Conservation (phyloP, 2,888 invertebrate species). For the Ectemnius continuus region DNA sequence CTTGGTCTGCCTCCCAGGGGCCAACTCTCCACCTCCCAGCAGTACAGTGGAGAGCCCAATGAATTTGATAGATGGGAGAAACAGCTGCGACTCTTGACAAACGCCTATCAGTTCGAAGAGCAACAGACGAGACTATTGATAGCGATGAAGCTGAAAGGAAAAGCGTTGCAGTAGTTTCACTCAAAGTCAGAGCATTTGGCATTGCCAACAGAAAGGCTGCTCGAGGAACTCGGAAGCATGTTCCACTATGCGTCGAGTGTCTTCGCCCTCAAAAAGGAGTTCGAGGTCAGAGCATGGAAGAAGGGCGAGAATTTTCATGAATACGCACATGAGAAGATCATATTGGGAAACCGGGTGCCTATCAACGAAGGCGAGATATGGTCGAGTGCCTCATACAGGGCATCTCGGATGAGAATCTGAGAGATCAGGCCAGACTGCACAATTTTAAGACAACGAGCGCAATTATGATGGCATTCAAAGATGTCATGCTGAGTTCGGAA, state of each 20-base stretch:
- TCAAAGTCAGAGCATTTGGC: not conserved
- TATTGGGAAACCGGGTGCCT: not conserved
- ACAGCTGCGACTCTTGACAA: not conserved
- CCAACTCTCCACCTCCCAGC: too few relatives aligned
- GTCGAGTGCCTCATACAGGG: not conserved
- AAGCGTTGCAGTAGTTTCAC: not conserved
- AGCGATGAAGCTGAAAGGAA: not conserved
- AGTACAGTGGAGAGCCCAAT: not conserved
- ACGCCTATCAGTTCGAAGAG: not conserved
- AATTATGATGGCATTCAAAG: not conserved
- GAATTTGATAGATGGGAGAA: not conserved
- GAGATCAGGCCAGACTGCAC: not conserved
- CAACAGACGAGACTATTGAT: not conserved
- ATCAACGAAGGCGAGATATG: not conserved
- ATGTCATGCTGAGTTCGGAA: not conserved
- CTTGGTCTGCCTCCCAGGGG: too few relatives aligned
- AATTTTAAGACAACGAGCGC: not conserved
- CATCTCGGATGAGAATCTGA: not conserved
- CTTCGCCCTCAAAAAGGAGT: not conserved
- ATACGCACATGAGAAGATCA: constrained; percentile 1
- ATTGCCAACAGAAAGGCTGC: not conserved
- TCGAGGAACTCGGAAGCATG: not conserved
- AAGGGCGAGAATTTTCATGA: not conserved
- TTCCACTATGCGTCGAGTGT: not conserved
- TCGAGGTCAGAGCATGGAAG: constrained; percentile 3